Conservation (phyloP, 1,140 invertebrate genomes). For the Drosophila pachea region DNA sequence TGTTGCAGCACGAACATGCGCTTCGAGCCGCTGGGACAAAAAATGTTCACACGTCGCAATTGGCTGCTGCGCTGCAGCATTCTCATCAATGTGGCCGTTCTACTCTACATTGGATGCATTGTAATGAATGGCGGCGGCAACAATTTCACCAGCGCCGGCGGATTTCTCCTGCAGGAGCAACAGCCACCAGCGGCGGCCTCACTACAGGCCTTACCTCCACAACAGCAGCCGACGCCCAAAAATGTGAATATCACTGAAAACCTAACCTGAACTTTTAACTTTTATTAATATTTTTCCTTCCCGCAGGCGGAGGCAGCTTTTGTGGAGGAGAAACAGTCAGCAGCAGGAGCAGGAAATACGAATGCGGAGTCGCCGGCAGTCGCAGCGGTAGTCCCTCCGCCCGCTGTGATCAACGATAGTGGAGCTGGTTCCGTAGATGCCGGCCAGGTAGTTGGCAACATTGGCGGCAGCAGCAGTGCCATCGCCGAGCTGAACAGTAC, state of each 20-base stretch:
- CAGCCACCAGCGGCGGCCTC: conserved; percentile 37
- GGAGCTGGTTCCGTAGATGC: conserved; percentile 32
- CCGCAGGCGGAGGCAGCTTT: conserved; percentile 45
- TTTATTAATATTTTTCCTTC: not conserved
- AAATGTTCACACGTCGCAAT: conserved; percentile 83
- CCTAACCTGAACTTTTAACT: too few species aligned
- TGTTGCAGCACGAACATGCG: conserved; percentile 67
- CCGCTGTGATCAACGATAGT: conserved; percentile 45
- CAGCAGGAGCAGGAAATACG: conserved; percentile 26
- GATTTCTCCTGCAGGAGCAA: conserved; percentile 73
- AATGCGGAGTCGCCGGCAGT: conserved; percentile 33
- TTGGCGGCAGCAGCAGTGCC: conserved; percentile 32
- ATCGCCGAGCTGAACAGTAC: conserved; percentile 60
- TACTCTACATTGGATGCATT: conserved; percentile 84
- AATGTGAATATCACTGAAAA: conserved; percentile 47
- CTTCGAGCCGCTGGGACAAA: conserved; percentile 75
- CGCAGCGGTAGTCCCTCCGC: conserved; percentile 29
- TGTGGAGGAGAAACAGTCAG: conserved; percentile 48
- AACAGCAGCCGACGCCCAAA: conserved; percentile 53
- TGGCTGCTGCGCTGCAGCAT: conserved; percentile 87
- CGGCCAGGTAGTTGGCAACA: conserved; percentile 60
- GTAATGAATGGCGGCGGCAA: conserved; percentile 77
- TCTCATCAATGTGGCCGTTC: conserved; percentile 85
- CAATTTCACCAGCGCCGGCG: conserved; percentile 64
- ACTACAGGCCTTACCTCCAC: conserved; percentile 46